These are phyloP conservation scores for Alsophila aescularia DNA, from an alignment of 2,888 invertebrate species.

Conservation along the genomic window DNA sequence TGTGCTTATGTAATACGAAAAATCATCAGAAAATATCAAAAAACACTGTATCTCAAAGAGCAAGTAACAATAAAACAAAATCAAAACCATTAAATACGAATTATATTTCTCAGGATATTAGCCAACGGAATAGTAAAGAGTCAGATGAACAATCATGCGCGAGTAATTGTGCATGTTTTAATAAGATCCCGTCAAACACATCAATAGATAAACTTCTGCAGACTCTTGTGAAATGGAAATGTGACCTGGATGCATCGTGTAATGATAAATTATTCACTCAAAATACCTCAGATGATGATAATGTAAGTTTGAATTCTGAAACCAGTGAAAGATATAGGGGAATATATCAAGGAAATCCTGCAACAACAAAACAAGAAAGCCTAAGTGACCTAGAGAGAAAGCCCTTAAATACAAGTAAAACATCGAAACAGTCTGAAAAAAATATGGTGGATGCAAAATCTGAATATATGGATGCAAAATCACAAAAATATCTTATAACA, in stretches of 20 bases:
- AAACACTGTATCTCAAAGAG: slow-evolving; percentile 36
- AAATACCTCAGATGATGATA: background rate
- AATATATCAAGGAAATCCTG: no score
- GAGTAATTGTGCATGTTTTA: slow-evolving; percentile 62
- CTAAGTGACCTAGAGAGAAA: no score
- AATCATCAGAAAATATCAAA: slow-evolving; percentile 45
- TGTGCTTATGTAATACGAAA: slow-evolving; percentile 60
- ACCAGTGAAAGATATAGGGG: slow-evolving; percentile 1
- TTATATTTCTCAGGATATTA: slow-evolving; percentile 33
- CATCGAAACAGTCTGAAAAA: no score
- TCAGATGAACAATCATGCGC: slow-evolving; percentile 42
- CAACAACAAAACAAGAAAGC: no score
- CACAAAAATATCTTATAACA: no score
- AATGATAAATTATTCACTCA: background rate
- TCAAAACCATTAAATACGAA: slow-evolving; percentile 49
- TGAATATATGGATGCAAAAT: no score
- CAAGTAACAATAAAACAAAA: slow-evolving; percentile 43
- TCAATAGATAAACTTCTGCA: slow-evolving; percentile 68
- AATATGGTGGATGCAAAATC: no score
- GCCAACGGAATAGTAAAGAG: slow-evolving; percentile 30
- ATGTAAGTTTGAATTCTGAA: slow-evolving; percentile 1
- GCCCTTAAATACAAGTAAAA: no score
- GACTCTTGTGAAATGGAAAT: slow-evolving; percentile 57
- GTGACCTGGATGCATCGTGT: slow-evolving; percentile 39
- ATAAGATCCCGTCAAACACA: slow-evolving; percentile 67